phyloP scores from a whole-genome alignment of 92 coral and sea anemone genomes.

The Palythoa heliodiscus region DNA sequence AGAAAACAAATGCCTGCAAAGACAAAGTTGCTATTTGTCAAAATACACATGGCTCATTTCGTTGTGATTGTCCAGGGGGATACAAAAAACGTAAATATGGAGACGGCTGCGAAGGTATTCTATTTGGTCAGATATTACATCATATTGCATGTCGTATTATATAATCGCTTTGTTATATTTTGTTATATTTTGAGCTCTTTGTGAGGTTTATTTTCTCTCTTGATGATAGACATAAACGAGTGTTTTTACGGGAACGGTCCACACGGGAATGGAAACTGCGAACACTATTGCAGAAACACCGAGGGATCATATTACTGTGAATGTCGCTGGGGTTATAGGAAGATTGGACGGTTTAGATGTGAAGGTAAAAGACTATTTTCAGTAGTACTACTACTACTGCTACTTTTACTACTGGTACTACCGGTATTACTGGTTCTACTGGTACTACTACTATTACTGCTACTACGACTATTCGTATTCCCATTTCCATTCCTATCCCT shows the following conservation, averaged over 20 bases:
- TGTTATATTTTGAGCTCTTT: too few species aligned
- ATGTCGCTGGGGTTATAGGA: constrained; percentile 38
- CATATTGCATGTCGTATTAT: too few species aligned
- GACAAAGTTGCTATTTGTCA: constrained; percentile 55
- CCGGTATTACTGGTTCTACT: not conserved
- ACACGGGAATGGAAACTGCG: constrained; percentile 10
- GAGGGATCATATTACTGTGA: constrained; percentile 37
- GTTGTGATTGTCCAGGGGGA: constrained; percentile 67
- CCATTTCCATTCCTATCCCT: too few species aligned
- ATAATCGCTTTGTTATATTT: too few species aligned
- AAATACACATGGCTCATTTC: constrained; percentile 60
- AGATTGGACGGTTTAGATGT: constrained; percentile 26
- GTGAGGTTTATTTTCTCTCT: not conserved
- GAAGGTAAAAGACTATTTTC: constrained; percentile 2
- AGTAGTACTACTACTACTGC: not conserved
- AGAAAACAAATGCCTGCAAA: constrained; percentile 37
- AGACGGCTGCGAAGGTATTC: constrained; percentile 54
- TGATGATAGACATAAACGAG: constrained; percentile 25
- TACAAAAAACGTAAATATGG: constrained; percentile 28
- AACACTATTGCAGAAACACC: constrained; percentile 6
- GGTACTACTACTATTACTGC: too few species aligned
- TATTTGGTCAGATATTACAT: not conserved
- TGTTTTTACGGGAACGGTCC: not conserved
- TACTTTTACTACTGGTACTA: not conserved
- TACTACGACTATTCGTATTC: too few species aligned